Evolutionary conservation across 1,140 invertebrate genomes (phyloP), one percentile per base, ranked within the genome.

Genomic region (Augochlora pura): DNA sequence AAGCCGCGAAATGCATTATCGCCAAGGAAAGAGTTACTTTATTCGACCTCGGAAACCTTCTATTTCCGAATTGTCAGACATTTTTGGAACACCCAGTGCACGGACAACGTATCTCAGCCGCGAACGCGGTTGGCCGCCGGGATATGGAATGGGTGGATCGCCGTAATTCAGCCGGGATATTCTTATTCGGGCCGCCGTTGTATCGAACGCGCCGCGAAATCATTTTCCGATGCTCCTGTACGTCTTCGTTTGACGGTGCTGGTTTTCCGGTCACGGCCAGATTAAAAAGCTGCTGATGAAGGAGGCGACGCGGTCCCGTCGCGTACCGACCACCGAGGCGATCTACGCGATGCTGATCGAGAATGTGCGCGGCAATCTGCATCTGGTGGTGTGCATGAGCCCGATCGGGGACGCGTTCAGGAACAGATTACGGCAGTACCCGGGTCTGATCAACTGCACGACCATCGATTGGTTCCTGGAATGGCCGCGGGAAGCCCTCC

Each of bases 381-480:
- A 97, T 88, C 94, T 98, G 59, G 94, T 97, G 66, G 90, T 98
- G 39, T 97, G 96, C 88, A 96, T 98, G 95, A 98, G 96, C 89
- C 97, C 97, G 8, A 96, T 97, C 80, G 97, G 97, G 27, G 96
- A 97, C 63, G 92, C 93, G 82, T 96, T 95, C 89, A 95, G 97
- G 88, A 96, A 96, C 87, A 95, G 96, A 80, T 95, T 98, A 82
- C 94, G 97, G 60, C 96, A 97, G 92, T 98, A 97, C 93, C 97
- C 97, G 39, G 95, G 96, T 9, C 91, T 98, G 81, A 95, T 98
- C 60, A 98, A 97, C 92, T 96, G 95, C 84, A 97, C 96, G 6
- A 98, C 97, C 8, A 97, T 97, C 46, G 97, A 98, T 92, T 98
- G 97, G 96, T 97, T 97, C 89, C 94, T 95, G 87, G 96, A 97